Evolutionary conservation across 2,113 vertebrate genomes (phyloP), one percentile per base, ranked within the genome.

Genomic region (Gopherus flavomarginatus): DNA sequence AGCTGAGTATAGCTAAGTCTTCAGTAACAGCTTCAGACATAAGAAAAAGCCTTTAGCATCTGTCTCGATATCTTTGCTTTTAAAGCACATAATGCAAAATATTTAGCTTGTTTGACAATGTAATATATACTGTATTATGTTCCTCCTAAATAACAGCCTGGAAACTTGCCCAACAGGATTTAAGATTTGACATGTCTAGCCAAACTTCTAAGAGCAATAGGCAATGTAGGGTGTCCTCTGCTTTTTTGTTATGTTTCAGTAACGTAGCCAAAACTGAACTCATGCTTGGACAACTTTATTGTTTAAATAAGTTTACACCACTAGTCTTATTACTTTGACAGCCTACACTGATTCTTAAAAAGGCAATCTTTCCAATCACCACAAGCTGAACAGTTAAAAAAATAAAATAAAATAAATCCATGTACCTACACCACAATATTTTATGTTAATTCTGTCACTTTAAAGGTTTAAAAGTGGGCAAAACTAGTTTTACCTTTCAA

Each of bases 91-190:
- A 47, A 14, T 1, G 2, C 0, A 5, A 94, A 17, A 69, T 90
- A 19, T 81, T 87, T 80, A 95, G 85, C 52, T 87, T 83, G 27
- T n/a, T 62, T 96, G 80, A 72, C 57, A 94, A 79, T 87, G 79
- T 47, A 52, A 81, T 16, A 14, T 85, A 11, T 77, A 69, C 14
- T 85, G 2, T 0, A 1, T 90, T 95, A 27, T 50, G 19, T 49
- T 90, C 38, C 42, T 83, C 9, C n/a, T 92, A 87, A 89, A 52
- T 90, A n/a, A 11, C 29, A 47, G 72, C 1, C 24, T 83, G 77
- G 86, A 83, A 93, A 24, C 42, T 65, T 90, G 57, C 85, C 88
- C 29, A 22, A 29, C 57, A 17, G 31, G 31, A 69, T 69, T n/a
- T n/a, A 62, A 69, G 62, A 26, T 94, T 90, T 91, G 91, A 79